Base-by-base conservation (phyloP, 2,113 vertebrate genomes). In the Mormyrus iriodes region DNA sequence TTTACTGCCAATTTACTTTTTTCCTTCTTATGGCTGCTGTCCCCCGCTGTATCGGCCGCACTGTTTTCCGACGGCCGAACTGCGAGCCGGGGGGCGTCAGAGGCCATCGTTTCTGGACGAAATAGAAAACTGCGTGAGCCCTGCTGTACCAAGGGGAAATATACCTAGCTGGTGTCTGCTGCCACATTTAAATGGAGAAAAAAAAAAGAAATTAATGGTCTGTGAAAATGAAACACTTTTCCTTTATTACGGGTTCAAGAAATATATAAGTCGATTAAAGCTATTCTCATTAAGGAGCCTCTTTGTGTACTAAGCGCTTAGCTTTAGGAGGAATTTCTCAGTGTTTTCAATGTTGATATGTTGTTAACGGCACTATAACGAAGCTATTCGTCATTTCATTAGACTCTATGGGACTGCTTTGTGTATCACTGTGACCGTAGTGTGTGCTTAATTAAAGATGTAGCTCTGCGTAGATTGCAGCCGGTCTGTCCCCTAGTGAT, bases 341-440 rank as follows among this genome's bases (percentile, higher is more conserved):
- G 96, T 97, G 97, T 99, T 98, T 97, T 97, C 97, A 97, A 97
- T 98, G 97, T 99, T 97, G 96, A 91, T 96, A 95, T 96, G 97
- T 98, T 97, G 97, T 97, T 97, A 97, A 97, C 97, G 97, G 97
- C 97, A 97, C 97, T 98, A 97, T 97, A 97, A 96, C 94, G 92
- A 98, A 97, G 97, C 97, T 98, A 97, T 96, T 97, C 94, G 98
- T 99, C 98, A 97, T 99, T 98, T 97, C 98, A 97, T 98, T 97
- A 94, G 95, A 94, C 97, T 99, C 96, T 97, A 94, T 86, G 96
- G 95, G 97, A 98, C 97, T 97, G 97, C 98, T 98, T 97, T 95
- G 97, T 99, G 98, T 99, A 97, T 97, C 98, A 98, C 98, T 99
- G 98, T 99, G 98, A 99, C 97, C 97, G 97, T 97, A 95, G 94